These are phyloP conservation scores for Elaphurus davidianus DNA, from an alignment of 2,113 vertebrate species.

Conservation along the genomic window DNA sequence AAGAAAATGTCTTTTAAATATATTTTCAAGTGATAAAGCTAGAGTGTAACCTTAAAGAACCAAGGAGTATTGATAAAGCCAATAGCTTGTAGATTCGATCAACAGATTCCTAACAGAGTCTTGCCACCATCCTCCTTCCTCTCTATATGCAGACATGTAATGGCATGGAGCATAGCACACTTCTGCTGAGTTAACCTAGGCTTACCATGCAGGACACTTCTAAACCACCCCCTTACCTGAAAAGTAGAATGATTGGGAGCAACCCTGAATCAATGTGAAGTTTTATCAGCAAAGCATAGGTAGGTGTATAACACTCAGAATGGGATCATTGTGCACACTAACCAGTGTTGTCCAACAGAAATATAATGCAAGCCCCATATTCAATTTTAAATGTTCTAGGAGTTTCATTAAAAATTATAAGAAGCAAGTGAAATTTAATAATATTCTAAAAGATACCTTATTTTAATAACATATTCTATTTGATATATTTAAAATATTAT, in stretches of 20 bases:
- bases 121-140: neutral
- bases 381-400: neutral
- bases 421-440: neutral
- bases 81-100: neutral
- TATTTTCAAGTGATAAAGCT: neutral
- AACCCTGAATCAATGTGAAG: neutral
- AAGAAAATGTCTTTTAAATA: neutral
- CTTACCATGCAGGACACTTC: neutral
- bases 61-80: neutral
- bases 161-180: neutral
- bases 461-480: neutral
- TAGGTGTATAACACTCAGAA: neutral
- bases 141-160: neutral
- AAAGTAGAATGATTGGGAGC: neutral
- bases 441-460: neutral
- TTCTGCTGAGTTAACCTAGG: neutral
- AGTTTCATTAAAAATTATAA: neutral
- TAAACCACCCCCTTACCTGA: neutral
- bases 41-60: neutral
- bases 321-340: neutral
- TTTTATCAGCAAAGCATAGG: neutral
- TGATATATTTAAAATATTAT: neutral
- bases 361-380: neutral
- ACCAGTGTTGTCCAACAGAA: neutral
- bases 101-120: neutral